These are phyloP conservation scores for Myxocyprinus asiaticus DNA, from an alignment of 2,113 vertebrate species.

Conservation along the genomic window DNA sequence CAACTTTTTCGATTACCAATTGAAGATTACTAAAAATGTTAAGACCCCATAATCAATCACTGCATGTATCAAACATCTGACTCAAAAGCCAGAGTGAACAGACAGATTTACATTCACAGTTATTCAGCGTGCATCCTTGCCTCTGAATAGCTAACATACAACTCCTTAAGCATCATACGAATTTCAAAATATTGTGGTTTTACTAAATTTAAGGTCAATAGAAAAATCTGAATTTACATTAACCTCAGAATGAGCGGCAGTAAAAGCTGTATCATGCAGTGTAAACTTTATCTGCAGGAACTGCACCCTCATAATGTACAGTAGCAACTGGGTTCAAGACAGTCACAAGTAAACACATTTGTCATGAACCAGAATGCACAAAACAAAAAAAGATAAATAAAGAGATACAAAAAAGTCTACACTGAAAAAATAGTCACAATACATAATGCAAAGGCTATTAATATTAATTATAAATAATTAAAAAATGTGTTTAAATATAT, in stretches of 20 bases:
- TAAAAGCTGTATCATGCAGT: constrained; percentile 33
- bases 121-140: too few species aligned
- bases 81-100: too few species aligned
- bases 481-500: neutral
- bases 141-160: neutral
- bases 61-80: too few species aligned
- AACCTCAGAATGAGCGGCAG: constrained; percentile 36
- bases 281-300: constrained; percentile 13
- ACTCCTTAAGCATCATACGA: neutral
- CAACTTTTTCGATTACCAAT: too few species aligned
- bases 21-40: too few species aligned
- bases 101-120: too few species aligned
- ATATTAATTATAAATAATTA: neutral
- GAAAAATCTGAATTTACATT: neutral
- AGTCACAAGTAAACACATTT: neutral
- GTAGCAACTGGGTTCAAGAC: neutral
- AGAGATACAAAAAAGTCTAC: neutral
- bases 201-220: neutral
- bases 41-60: too few species aligned
- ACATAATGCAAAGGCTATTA: neutral
- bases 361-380: neutral
- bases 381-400: neutral
- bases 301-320: neutral
- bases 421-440: neutral
- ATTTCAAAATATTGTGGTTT: neutral